Evolutionary conservation across 2,113 vertebrate species (phyloP), one percentile per base, ranked within the genome.

Genomic region (Mustela nigripes): DNA sequence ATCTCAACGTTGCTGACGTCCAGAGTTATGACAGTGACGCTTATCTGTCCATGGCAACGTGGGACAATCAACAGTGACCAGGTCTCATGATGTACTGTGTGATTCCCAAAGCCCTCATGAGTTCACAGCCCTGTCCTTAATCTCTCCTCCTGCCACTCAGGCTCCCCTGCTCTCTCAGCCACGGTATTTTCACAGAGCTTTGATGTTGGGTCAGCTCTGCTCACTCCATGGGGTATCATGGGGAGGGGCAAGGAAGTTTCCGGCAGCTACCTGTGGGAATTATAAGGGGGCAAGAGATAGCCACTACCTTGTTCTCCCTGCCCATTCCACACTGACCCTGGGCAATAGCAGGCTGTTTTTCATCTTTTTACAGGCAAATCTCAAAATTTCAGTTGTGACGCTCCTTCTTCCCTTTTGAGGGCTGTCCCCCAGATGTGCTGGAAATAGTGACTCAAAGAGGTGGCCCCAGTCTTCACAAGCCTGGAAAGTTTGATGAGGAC

Each of bases 251-350:
- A n/a, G 60, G n/a, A 33, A 12, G 33, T 65, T 97, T 91, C 97
- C 92, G 95, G 71, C 95, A 82, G 86, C 92, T 76, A 92, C 97
- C 97, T 95, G 60, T 14, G 80, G 87, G 82, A 86, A 65, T 91
- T 78, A 69, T 50, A 50, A 42, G 63, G 22, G 36, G 36, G 85
- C 69, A 83, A 63, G 86, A 93, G 62, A 92, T 24, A 91, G 62
- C 28, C 28, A 28, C 7, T n/a, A 63, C 92, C 92, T 93, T 73
- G 62, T 89, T 69, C 67, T 89, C 58, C 73, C 62, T 58, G 22
- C 80, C 60, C 60, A 45, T 8, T 63, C 62, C 31, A n/a, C 60
- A 14, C n/a, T 88, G 56, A n/a, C 28, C 53, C 42, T 76, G 74
- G 78, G n/a, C 4, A 53, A n/a, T 7, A 48, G 62, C 42, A 39